Evolutionary conservation across 2,888 invertebrate genomes (phyloP).

Genomic region (Eretmocerus hayati): DNA sequence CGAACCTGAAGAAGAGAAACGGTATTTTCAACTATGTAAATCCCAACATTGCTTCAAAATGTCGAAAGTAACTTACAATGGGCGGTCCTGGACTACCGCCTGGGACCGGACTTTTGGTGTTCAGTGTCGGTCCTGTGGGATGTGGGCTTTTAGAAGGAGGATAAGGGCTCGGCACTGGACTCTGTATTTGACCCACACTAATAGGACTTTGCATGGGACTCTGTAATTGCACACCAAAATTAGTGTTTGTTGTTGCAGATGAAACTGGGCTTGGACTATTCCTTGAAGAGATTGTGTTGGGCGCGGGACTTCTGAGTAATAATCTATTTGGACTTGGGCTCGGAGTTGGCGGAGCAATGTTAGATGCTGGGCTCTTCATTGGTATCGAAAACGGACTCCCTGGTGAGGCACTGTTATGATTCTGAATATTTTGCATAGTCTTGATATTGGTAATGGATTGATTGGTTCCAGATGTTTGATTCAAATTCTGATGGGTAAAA

Average conservation of each 20-base stretch:
- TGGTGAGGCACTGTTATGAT: constrained; percentile 41
- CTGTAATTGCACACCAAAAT: constrained; percentile 42
- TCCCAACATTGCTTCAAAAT: neutral
- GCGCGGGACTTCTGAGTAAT: constrained; percentile 42
- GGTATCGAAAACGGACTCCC: constrained; percentile 45
- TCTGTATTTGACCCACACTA: constrained; percentile 43
- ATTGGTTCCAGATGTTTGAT: constrained; percentile 15
- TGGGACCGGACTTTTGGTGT: constrained; percentile 43
- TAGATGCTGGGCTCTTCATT: constrained; percentile 44
- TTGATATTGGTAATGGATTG: constrained; percentile 34
- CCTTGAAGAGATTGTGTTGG: constrained; percentile 43
- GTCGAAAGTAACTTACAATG: constrained; percentile 37
- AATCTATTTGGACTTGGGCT: constrained; percentile 44
- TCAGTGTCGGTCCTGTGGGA: constrained; percentile 35
- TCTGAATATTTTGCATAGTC: constrained; percentile 42
- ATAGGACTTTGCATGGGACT: constrained; percentile 46
- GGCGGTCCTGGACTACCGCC: constrained; percentile 46
- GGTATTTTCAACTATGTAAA: too few species aligned
- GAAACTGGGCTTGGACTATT: constrained; percentile 44
- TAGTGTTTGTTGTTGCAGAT: constrained; percentile 35
- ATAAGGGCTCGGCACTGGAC: constrained; percentile 45
- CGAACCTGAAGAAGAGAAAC: constrained; percentile 33
- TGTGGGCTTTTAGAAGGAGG: constrained; percentile 45
- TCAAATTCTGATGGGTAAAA: constrained; percentile 30
- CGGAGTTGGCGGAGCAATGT: constrained; percentile 44